A percentile compares a stretch with the other conserved stretches of the same genome.
Conservation (phyloP, 2,797 vertebrate species). For the Sylvilagus floridanus region DNA sequence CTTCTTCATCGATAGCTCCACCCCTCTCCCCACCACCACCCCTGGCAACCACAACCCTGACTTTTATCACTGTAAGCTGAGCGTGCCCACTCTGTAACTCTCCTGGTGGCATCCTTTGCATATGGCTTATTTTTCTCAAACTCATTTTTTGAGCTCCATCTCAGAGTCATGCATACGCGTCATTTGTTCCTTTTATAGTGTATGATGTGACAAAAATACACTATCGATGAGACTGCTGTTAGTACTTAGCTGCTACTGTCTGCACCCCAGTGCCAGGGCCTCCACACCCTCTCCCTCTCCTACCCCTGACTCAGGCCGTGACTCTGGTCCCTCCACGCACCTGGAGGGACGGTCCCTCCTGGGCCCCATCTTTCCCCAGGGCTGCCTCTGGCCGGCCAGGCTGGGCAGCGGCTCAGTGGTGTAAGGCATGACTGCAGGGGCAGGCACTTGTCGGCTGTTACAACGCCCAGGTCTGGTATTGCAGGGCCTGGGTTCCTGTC, state of each 20-base stretch:
- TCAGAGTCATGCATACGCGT: too few relatives aligned
- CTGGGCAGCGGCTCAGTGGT: background rate
- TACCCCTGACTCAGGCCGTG: background rate
- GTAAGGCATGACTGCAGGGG: background rate
- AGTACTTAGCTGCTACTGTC: background rate
- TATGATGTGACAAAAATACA: background rate
- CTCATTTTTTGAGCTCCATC: background rate
- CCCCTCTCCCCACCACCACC: background rate
- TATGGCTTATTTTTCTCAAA: background rate
- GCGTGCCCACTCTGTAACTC: background rate
- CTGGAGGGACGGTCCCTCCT: background rate
- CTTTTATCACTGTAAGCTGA: background rate
- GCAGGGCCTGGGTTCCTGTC: too few relatives aligned
- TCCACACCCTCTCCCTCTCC: background rate
- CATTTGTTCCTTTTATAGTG: background rate
- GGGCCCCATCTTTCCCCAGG: background rate
- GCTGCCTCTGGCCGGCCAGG: background rate
- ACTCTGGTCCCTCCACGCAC: too few relatives aligned
- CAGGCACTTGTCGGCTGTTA: too few relatives aligned
- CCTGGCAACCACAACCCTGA: background rate
- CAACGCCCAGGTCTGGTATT: too few relatives aligned
- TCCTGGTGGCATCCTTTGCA: background rate
- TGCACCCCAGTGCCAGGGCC: background rate
- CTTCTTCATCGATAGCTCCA: background rate
- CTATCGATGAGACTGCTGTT: background rate